A percentile compares a stretch with the other conserved stretches of the same genome.
phyloP scores from a whole-genome alignment of 2,888 invertebrate genomes.

The Apamea sordens region DNA sequence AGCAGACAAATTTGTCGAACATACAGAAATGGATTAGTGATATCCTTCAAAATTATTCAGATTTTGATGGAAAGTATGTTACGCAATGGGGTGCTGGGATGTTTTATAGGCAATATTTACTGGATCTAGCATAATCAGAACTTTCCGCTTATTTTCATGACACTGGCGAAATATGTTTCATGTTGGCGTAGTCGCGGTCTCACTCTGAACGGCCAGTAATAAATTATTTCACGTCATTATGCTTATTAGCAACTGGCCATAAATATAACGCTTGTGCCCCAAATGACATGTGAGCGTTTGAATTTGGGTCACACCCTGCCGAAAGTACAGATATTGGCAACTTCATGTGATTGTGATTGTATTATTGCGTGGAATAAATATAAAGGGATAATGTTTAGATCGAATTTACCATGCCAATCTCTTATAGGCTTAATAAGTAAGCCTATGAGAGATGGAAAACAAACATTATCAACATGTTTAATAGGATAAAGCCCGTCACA shows the following conservation, averaged over 20 bases:
- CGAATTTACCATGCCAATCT: neutral
- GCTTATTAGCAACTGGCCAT: slow-evolving; percentile 39
- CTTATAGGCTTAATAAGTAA: too few relatives aligned
- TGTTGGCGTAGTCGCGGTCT: neutral
- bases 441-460: too few relatives aligned
- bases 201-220: slow-evolving; percentile 25
- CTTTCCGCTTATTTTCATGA: slow-evolving; percentile 4
- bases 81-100: too few relatives aligned
- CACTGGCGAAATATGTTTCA: neutral
- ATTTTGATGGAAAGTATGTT: neutral
- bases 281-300: slow-evolving; percentile 45
- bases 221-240: slow-evolving; percentile 44
- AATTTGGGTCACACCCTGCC: slow-evolving; percentile 59
- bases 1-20: too few relatives aligned
- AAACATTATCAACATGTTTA: too few relatives aligned
- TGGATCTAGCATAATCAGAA: neutral
- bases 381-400: neutral
- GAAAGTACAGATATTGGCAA: slow-evolving; percentile 36
- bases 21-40: too few relatives aligned
- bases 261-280: slow-evolving; percentile 49
- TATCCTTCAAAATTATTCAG: neutral
- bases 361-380: neutral
- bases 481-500: too few relatives aligned
- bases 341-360: slow-evolving; percentile 5
- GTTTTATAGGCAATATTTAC: neutral